Base-by-base conservation (phyloP, 1,140 invertebrate genomes). In the Forficula auricularia region DNA sequence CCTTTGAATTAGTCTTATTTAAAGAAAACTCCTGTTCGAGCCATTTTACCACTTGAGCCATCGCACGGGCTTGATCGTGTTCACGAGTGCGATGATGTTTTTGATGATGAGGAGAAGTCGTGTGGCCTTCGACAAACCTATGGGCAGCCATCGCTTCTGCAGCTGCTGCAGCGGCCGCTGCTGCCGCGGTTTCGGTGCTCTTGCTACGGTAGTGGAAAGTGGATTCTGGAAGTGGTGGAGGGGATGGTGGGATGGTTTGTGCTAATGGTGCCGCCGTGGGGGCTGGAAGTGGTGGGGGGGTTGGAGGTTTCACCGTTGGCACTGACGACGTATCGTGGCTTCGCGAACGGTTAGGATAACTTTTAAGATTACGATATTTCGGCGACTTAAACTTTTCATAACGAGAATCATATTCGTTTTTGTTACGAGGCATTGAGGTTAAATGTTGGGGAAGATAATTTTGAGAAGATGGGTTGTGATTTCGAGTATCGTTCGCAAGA, bases 41-140 rank as follows among this genome's bases (percentile, higher is more conserved):
- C 70, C 70, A 72, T 42, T 66, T 63, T 3, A 71, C 68, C 3
- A 72, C 70, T 46, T 72, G 70, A 0, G 74, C 73, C 77, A 80
- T 82, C 2, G 77, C 77, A 38, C 76, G 57, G 2, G 71, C 71
- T 48, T 77, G 75, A 43, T 80, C 75, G 44, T 73, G 69, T 46
- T 79, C 76, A 12, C 77, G 53, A 30, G 74, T 71, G 2, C 71
- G 64, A 10, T 27, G 22, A 51, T 79, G 75, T 42, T 75, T 73
- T 31, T 76, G 61, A 50, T 78, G 68, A 51, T 77, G 75, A 19
- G 65, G 43, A 12, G 57, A 58, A 2, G 50, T 54, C 15, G 53
- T 50, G 40, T 53, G 53, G 7, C 54, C 53, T 9, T 50, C 43
- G 8, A 52, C 22, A 10, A 27, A 27, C 22, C 22, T 27, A 4